phyloP scores from a whole-genome alignment of 2,797 vertebrate species.

The Lepidocolaptes lacrymiger region DNA sequence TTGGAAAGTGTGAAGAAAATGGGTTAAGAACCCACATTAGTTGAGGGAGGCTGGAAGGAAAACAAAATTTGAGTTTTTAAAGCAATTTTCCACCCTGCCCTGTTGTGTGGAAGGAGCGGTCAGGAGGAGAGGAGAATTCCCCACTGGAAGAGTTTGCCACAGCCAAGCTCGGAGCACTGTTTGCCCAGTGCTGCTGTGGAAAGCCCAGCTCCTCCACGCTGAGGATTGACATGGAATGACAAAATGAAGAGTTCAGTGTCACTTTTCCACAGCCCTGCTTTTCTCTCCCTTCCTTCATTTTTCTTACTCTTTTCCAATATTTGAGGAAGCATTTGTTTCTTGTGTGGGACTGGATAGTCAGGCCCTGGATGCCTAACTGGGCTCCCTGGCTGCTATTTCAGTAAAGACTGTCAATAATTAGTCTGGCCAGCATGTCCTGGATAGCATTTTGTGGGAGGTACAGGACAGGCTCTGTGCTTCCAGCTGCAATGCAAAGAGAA shows the following conservation, averaged over 20 bases:
- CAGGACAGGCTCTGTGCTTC: background rate
- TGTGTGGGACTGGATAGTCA: background rate
- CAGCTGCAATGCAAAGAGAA: background rate
- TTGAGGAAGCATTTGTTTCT: background rate
- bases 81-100: constrained; percentile 19
- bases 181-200: background rate
- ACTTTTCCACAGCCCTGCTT: background rate
- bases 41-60: constrained; percentile 4
- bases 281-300: background rate
- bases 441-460: background rate
- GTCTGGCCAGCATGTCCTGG: background rate
- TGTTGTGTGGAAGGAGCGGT: background rate
- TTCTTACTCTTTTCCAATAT: background rate
- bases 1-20: constrained; percentile 44
- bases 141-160: background rate
- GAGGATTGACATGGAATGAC: background rate
- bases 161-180: background rate
- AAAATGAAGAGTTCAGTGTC: background rate
- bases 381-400: background rate
- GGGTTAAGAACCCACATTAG: background rate
- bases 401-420: background rate
- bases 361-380: background rate
- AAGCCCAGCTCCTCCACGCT: background rate
- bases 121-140: background rate
- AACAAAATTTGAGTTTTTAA: background rate